Percentiles rank a stretch among this genome's conserved stretches.
Evolutionary conservation across 2,888 invertebrate genomes (phyloP).

Genomic region (Volucella zonaria): DNA sequence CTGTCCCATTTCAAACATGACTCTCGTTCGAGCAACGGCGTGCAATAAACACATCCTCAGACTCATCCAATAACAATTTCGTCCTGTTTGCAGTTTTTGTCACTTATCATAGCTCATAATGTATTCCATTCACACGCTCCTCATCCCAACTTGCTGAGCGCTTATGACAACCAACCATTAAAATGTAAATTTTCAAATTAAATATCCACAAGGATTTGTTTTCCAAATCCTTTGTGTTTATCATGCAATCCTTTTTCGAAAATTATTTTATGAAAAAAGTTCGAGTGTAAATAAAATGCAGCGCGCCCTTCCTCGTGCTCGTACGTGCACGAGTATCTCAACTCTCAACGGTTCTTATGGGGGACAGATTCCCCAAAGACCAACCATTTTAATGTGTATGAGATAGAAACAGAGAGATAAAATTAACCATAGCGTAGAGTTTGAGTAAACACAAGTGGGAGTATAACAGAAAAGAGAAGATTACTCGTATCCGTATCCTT

Average conservation of each 20-base stretch:
- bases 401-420: too few species aligned
- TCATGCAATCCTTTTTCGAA: constrained; percentile 22
- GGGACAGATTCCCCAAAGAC: too few species aligned
- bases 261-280: constrained; percentile 29
- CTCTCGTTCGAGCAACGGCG: neutral
- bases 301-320: neutral
- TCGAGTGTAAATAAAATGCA: constrained; percentile 11
- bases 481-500: too few species aligned
- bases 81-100: constrained; percentile 10
- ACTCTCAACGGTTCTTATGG: too few species aligned
- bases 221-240: constrained; percentile 30
- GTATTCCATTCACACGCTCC: constrained; percentile 15
- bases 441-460: too few species aligned
- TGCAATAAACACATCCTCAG: neutral
- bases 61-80: neutral
- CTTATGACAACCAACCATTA: constrained; percentile 24
- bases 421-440: too few species aligned
- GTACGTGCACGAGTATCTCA: too few species aligned
- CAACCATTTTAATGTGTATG: too few species aligned
- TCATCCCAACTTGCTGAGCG: neutral
- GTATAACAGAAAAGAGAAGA: too few species aligned
- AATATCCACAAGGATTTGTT: constrained; percentile 34
- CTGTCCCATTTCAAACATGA: neutral
- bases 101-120: constrained; percentile 7
- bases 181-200: constrained; percentile 42